phyloP scores from a whole-genome alignment of 2,888 invertebrate species.

The Tyria jacobaeae region DNA sequence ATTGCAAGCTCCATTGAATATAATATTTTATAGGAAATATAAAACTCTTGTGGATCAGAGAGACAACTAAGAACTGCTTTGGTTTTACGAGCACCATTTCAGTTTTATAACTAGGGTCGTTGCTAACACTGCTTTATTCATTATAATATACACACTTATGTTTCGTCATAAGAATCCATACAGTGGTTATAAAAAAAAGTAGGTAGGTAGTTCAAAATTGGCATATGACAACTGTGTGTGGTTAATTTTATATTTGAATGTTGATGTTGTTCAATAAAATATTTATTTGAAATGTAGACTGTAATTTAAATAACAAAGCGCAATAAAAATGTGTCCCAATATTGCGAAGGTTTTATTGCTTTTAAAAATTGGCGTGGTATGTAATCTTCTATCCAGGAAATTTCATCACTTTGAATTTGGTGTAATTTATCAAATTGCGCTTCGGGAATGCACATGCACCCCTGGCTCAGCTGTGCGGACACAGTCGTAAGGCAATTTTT shows the following conservation, averaged over 20 bases:
- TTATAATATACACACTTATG: slow-evolving; percentile 45
- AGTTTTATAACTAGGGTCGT: slow-evolving; percentile 52
- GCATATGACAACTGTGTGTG: slow-evolving; percentile 11
- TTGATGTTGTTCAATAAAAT: slow-evolving; percentile 26
- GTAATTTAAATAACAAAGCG: slow-evolving; percentile 25
- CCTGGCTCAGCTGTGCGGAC: slow-evolving; percentile 75
- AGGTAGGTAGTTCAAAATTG: slow-evolving; percentile 24
- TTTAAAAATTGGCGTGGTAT: slow-evolving; percentile 43
- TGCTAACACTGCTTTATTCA: slow-evolving; percentile 48
- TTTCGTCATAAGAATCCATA: slow-evolving; percentile 47
- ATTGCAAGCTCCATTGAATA: slow-evolving; percentile 51
- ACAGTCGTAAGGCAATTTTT: slow-evolving; percentile 76
- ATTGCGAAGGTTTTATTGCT: slow-evolving; percentile 46
- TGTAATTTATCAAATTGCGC: slow-evolving; percentile 82
- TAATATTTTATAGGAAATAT: slow-evolving; percentile 59
- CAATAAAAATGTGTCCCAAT: slow-evolving; percentile 33
- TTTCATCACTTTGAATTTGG: slow-evolving; percentile 75
- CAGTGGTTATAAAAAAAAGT: slow-evolving; percentile 34
- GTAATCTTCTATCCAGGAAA: slow-evolving; percentile 67
- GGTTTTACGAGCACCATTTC: slow-evolving; percentile 53
- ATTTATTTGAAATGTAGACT: slow-evolving; percentile 21
- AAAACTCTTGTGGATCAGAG: slow-evolving; percentile 49
- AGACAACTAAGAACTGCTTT: slow-evolving; percentile 50
- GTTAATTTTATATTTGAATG: slow-evolving; percentile 27
- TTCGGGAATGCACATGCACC: slow-evolving; percentile 75